Base-by-base conservation (phyloP, 53 echinoderm and acorn worm species). In the Glandiceps talaboti region DNA sequence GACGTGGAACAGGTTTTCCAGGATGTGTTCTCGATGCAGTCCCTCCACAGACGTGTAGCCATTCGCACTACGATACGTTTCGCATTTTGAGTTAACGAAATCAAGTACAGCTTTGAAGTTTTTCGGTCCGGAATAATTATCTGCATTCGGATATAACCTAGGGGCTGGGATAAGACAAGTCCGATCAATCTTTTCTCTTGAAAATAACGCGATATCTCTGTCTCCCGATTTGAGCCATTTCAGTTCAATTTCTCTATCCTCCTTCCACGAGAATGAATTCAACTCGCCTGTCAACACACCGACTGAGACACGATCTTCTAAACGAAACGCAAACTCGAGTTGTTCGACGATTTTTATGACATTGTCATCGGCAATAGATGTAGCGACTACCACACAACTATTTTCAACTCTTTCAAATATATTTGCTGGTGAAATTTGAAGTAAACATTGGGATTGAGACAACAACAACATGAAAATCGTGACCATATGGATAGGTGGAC, bases 21-120 rank as follows among this genome's bases (percentile, higher is more conserved):
- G 76, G 74, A 94, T 92, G 30, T 76, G 31, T 73, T 92, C 79
- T 31, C 92, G 83, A 33, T 88, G 86, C 28, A 92, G 27, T 1
- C 94, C 94, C 73, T 86, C 85, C 27, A 73, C 33, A 1, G 78
- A 79, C 26, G 86, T 73, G 28, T 77, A 78, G 25, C 94, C 94
- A 33, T 73, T 74, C 14, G 30, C 75, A 64, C 75, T 83, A 28
- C 84, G 33, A 78, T 75, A 94, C 0, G 92, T 87, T 74, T 82
- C 31, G 77, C 94, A 94, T 29, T 85, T 90, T 0, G 75, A 33
- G 79, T 94, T 94, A 72, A 94, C 77, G 74, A 90, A 94, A 1
- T 92, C 84, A 25, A 94, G 78, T 31, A 92, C 33, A 28, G 76
- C 75, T 64, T 79, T 33, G 27, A 78, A 73, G 26, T 77, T 79